These are phyloP conservation scores for Brenthis daphne DNA, from an alignment of 2,888 invertebrate species.

Conservation along the genomic window DNA sequence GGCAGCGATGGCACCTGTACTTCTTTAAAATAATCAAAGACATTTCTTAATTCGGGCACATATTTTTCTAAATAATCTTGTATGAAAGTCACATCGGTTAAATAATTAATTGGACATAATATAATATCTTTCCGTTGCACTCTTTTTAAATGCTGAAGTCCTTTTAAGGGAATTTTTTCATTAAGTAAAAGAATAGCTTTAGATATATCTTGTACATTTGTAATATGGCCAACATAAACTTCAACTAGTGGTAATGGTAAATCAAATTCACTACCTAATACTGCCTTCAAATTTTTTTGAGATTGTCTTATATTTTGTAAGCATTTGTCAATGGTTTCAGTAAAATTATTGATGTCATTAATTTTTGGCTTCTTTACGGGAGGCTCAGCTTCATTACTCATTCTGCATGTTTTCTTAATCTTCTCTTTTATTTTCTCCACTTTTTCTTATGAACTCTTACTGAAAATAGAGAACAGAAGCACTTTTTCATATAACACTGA, in stretches of 20 bases:
- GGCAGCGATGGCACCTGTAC: constrained; percentile 82
- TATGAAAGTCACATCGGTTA: constrained; percentile 55
- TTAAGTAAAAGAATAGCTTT: constrained; percentile 83
- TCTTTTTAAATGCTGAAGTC: constrained; percentile 88
- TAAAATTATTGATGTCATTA: constrained; percentile 24
- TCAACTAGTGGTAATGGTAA: constrained; percentile 75
- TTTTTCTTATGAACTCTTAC: constrained; percentile 40
- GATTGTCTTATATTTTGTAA: constrained; percentile 51
- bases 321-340: constrained; percentile 49
- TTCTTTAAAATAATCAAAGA: constrained; percentile 78
- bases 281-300: constrained; percentile 64
- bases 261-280: constrained; percentile 80
- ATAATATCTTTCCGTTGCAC: constrained; percentile 84
- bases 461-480: constrained; percentile 69
- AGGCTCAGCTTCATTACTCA: constrained; percentile 49
- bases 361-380: constrained; percentile 54
- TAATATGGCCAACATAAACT: constrained; percentile 84
- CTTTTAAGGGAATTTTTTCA: constrained; percentile 81
- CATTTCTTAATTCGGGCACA: constrained; percentile 72
- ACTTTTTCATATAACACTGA: constrained; percentile 65
- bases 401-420: constrained; percentile 18
- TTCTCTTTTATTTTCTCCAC: constrained; percentile 29
- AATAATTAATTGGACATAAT: constrained; percentile 65
- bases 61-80: constrained; percentile 63
- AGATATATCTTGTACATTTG: constrained; percentile 84